phyloP scores from a whole-genome alignment of 1,140 invertebrate genomes.

The Latrodectus geometricus region DNA sequence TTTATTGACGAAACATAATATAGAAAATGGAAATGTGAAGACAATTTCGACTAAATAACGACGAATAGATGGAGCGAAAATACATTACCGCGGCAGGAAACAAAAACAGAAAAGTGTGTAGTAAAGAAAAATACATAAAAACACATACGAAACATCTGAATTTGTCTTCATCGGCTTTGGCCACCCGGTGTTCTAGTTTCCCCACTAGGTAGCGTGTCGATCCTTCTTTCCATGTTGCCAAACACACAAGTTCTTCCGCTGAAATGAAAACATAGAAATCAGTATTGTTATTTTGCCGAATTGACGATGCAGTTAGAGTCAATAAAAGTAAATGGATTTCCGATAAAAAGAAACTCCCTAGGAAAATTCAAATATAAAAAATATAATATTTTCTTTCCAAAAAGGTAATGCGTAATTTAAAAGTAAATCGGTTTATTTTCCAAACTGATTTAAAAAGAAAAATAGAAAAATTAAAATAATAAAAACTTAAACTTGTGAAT shows the following conservation, averaged over 20 bases:
- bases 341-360: too few species aligned
- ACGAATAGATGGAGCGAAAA: conserved; percentile 1
- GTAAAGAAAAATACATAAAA: not conserved
- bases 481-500: too few species aligned
- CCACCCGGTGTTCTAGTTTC: conserved; percentile 80
- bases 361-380: too few species aligned
- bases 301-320: not conserved
- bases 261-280: conserved; percentile 64
- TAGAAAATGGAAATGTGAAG: not conserved
- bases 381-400: too few species aligned
- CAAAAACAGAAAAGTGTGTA: not conserved
- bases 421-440: too few species aligned
- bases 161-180: conserved; percentile 88
- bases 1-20: too few species aligned
- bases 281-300: conserved; percentile 41
- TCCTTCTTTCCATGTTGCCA: conserved; percentile 90
- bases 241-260: conserved; percentile 88
- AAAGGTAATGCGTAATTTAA: too few species aligned
- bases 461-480: too few species aligned
- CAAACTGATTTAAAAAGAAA: too few species aligned
- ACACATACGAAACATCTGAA: conserved; percentile 86
- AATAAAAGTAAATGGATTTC: conserved; percentile 6
- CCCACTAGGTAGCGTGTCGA: conserved; percentile 87
- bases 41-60: conserved; percentile 29
- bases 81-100: not conserved